Evolutionary conservation across 2,797 vertebrate species (phyloP), one percentile per base, ranked within the genome.

Genomic region (Enteromius anoplus): DNA sequence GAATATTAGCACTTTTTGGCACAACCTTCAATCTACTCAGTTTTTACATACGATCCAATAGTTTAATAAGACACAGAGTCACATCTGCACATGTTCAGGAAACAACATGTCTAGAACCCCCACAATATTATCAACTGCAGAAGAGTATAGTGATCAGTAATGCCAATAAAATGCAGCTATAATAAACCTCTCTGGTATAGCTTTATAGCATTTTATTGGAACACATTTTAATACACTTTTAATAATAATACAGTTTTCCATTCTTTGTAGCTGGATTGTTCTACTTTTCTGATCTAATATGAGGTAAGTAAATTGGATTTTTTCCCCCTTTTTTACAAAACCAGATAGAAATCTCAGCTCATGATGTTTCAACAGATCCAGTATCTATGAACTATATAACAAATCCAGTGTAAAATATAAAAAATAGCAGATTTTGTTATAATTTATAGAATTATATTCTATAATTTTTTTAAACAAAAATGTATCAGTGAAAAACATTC

Each of bases 131-230:
- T 66, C 29, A 73, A n/a, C 49, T 55, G 49, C 5, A 55, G 14
- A n/a, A 55, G 65, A 29, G 37, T 19, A 42, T 2, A 42, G 49
- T 37, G 51, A 60, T 10, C 5, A 68, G 23, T 34, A 40, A 17
- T 42, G 26, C 42, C 42, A 21, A 8, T 2, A 40, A 15, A 49
- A 65, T 78, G 17, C 29, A 66, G 29, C 19, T 68, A 79, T 79
- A 69, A 69, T 53, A 19, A 69, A 55, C 9, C 62, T 66, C 45
- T 51, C 62, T 23, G 3, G 9, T 10, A 51, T 55, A 55, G 21
- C 47, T 17, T 51, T 47, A 58, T 58, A 81, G 55, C 53, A 68
- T 75, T 84, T 68, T 79, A 66, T 6, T 19, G 45, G 17, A 84
- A 66, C 6, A 7, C 37, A 37, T 7, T 37, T 37, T 37, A 37